These are phyloP conservation scores for Adelphocoris suturalis DNA, from an alignment of 2,888 invertebrate genomes.

Conservation along the genomic window DNA sequence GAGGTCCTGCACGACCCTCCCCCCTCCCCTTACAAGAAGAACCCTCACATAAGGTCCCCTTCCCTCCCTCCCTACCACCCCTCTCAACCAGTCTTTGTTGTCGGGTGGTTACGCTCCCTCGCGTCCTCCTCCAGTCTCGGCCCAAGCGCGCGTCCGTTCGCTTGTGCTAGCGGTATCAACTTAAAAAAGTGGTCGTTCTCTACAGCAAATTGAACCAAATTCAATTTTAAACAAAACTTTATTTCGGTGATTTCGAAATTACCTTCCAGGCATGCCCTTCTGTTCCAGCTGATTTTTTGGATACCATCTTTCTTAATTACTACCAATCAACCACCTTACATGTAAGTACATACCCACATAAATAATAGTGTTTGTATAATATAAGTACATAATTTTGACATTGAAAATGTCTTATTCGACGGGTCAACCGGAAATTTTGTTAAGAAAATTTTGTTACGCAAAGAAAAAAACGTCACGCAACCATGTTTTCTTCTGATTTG, in stretches of 20 bases:
- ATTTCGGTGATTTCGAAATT: not conserved
- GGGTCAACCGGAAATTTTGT: not conserved
- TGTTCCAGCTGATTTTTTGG: not conserved
- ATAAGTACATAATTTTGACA: not conserved
- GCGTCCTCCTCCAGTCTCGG: not conserved
- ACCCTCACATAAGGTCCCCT: too few relatives aligned
- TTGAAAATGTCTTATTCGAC: not conserved
- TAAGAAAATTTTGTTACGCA: too few relatives aligned
- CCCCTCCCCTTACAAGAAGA: too few relatives aligned
- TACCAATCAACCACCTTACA: not conserved
- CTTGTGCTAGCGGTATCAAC: not conserved
- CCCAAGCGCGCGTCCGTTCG: not conserved
- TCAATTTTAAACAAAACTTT: not conserved
- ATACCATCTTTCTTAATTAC: not conserved
- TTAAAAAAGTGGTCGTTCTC: not conserved
- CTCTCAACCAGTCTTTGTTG: not conserved
- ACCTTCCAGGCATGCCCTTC: not conserved
- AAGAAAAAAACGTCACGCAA: too few relatives aligned
- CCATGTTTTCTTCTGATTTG: too few relatives aligned
- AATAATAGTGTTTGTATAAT: not conserved
- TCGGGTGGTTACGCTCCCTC: conserved; percentile 52
- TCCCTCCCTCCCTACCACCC: not conserved
- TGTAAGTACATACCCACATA: not conserved
- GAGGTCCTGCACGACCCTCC: too few relatives aligned
- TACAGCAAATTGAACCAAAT: not conserved